A percentile compares a stretch with the other conserved stretches of the same genome.
phyloP scores from a whole-genome alignment of 2,888 invertebrate species.

The Drosophila diplacantha region DNA sequence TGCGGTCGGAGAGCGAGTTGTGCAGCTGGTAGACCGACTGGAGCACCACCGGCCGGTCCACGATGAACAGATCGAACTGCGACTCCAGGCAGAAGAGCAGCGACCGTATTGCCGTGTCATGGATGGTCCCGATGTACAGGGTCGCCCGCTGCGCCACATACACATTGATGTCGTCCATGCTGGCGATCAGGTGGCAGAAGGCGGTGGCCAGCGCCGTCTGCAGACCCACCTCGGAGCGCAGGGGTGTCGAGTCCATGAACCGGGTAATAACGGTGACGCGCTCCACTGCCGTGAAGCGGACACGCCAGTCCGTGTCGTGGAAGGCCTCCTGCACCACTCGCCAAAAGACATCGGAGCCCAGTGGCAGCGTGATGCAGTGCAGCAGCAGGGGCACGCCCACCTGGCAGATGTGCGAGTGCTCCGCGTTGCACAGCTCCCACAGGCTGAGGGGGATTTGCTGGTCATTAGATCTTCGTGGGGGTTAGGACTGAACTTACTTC shows the following conservation, averaged over 20 bases:
- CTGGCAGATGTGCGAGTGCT: conserved; percentile 95
- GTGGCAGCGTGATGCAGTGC: conserved; percentile 95
- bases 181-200: conserved; percentile 96
- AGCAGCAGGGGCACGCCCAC: conserved; percentile 94
- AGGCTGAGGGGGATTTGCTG: conserved; percentile 80
- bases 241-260: conserved; percentile 93
- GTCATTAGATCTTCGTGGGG: background rate
- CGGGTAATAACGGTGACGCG: conserved; percentile 94
- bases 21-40: conserved; percentile 96
- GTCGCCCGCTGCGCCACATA: conserved; percentile 96
- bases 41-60: conserved; percentile 97
- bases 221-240: conserved; percentile 88
- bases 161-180: conserved; percentile 96
- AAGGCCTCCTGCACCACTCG: conserved; percentile 96
- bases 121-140: conserved; percentile 94
- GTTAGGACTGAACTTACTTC: conserved; percentile 81
- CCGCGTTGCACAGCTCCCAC: conserved; percentile 94
- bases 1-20: conserved; percentile 92
- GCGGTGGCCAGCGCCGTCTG: conserved; percentile 97
- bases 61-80: conserved; percentile 98
- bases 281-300: conserved; percentile 96
- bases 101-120: conserved; percentile 91
- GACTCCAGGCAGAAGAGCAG: conserved; percentile 96
- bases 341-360: conserved; percentile 97
- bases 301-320: conserved; percentile 91